Base-by-base conservation (phyloP, 2,113 vertebrate species). In the Cygnus atratus region DNA sequence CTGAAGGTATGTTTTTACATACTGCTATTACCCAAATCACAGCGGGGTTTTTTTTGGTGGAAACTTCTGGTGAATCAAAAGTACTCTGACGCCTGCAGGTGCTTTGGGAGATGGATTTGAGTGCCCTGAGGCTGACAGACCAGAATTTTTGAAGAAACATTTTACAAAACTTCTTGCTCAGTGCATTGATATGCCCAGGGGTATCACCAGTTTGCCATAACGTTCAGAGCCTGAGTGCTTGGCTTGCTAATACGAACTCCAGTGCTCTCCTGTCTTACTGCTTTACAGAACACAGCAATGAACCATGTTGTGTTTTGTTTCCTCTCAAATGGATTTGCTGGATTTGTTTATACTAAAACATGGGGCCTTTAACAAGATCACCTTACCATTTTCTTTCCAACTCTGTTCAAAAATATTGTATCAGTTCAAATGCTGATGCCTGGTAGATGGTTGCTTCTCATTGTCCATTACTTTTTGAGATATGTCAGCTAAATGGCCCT, bases 1-100 rank as follows among this genome's bases (percentile, higher is more conserved):
- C 35, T 70, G 74, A 82, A 61, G 66, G 58, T 48, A 43, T 37
- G 58, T 84, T 93, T 91, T 82, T 29, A 79, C 54, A 87, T 87
- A 95, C 48, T 28, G 70, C 54, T 83, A 66, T 93, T 54, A 82
- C 58, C 58, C 93, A 92, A 93, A 82, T 87, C 43, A 54, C 62
- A 9, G 62, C 3, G 10, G 58, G 20, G 14, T 2, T 58, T 15
- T 62, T 93, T 91, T 87, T 88, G 65, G 92, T 88, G 80, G 73
- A 94, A 97, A 81, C 85, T 95, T 95, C 72, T 94, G 76, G 95
- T 81, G 83, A 93, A 33, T 84, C 65, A 93, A 93, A 96, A 92
- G 87, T 84, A 95, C 82, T 89, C 91, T 97, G 96, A 97, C 94
- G 94, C 87, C 96, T 96, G 84, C 95, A 97, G 95, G 96, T 96